Evolutionary conservation across 2,888 invertebrate genomes (phyloP), one percentile per base, ranked within the genome.

Genomic region (Drosophila limbata): DNA sequence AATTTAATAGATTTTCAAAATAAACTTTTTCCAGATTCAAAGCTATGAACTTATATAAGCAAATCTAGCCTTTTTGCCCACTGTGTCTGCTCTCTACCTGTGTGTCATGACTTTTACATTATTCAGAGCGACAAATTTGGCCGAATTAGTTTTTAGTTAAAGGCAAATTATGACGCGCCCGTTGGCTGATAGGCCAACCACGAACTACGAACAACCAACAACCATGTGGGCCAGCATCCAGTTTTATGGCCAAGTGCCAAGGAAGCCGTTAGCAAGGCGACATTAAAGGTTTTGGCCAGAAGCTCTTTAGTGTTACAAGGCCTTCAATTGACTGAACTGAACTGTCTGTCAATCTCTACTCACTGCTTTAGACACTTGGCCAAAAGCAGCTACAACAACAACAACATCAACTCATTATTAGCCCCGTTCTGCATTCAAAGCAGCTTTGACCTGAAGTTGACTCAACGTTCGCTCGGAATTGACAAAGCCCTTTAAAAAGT

Each of bases 101-200:
- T 15, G 31, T 21, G 39, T 13, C 28, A 21, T 19, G 35, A 28
- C 47, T 53, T 44, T 47, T 83, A 66, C 89, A 87, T 84, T 81
- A 88, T 88, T 87, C 73, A 82, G 55, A 47, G 70, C 69, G 82
- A 84, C 84, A 89, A 85, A 85, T 85, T 85, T 77, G 82, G 65
- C 73, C 67, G 70, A 84, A 87, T 89, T 84, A 85, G 85, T 85
- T 85, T 89, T 87, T 81, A 84, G 87, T 86, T 86, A 73, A 88
- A 86, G 81, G 87, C 88, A 85, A 88, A 84, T 83, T 88, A 88
- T 85, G 88, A 60, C 81, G 74, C 77, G 53, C 52, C 37, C 77
- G 53, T 56, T 37, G 45, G 13, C 40, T 80, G 74, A 76, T 76
- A 73, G 28, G 42, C 69, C 51, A 45, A 59, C 47, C 52, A 13